Conservation (phyloP, 2,888 invertebrate genomes). For the Lasioglossum calceatum region DNA sequence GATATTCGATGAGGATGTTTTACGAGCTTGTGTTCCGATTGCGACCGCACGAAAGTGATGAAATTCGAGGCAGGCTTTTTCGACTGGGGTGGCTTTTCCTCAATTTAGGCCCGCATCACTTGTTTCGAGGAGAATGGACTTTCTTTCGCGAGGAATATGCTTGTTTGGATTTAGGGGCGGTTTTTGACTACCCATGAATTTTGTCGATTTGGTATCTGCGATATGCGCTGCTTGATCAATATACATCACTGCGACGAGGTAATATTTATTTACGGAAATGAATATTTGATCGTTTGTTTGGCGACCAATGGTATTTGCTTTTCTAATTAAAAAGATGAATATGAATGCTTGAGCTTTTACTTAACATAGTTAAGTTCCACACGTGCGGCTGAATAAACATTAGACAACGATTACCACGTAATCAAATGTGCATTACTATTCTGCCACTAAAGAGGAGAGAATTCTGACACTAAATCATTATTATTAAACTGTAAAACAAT, state of each 20-base stretch:
- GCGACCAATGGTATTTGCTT: not conserved
- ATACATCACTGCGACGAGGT: not conserved
- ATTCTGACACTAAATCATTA: not conserved
- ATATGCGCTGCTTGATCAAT: not conserved
- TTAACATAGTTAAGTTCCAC: not conserved
- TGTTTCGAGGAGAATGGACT: not conserved
- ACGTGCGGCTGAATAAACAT: not conserved
- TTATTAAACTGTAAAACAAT: not conserved
- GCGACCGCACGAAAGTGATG: not conserved
- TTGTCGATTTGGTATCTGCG: not conserved
- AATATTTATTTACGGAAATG: not conserved
- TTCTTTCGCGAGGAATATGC: not conserved
- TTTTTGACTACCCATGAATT: not conserved
- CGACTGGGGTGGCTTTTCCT: not conserved
- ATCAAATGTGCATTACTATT: not conserved
- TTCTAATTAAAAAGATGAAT: not conserved
- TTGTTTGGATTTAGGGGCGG: not conserved
- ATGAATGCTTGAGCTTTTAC: not conserved
- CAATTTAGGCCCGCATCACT: not conserved
- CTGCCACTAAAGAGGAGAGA: too few relatives aligned
- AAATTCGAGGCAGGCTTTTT: not conserved
- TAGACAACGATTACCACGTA: not conserved
- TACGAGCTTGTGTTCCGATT: slow-evolving; percentile 5
- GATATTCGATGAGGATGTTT: slow-evolving; percentile 7
- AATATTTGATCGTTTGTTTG: not conserved